Conservation (phyloP, 2,113 vertebrate genomes). For the Tympanuchus pallidicinctus region DNA sequence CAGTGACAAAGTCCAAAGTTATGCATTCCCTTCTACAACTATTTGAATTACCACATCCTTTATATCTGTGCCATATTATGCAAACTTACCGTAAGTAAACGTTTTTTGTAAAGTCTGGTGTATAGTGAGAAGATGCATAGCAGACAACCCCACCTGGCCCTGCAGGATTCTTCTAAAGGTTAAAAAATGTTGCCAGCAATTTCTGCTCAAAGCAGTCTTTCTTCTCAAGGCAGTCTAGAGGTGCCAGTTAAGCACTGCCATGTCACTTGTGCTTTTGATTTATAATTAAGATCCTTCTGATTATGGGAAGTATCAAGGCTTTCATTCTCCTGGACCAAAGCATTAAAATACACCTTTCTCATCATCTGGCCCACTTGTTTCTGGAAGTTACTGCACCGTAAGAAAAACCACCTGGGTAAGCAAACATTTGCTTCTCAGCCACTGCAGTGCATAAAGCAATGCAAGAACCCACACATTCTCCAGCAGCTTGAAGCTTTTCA, state of each 20-base stretch:
- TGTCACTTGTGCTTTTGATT: background rate
- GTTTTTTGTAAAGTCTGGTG: background rate
- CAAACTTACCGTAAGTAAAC: background rate
- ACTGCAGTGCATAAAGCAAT: background rate
- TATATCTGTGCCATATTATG: background rate
- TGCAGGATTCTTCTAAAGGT: background rate
- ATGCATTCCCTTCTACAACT: background rate
- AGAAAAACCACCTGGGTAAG: background rate
- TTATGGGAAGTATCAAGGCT: background rate
- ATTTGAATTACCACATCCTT: background rate
- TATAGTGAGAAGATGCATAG: background rate
- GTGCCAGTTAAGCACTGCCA: background rate
- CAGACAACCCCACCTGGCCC: background rate
- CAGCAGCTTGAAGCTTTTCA: background rate
- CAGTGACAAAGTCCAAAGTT: background rate
- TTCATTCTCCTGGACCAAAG: background rate
- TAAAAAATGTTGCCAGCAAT: background rate
- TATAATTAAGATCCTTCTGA: background rate
- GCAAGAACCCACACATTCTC: background rate
- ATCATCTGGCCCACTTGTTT: background rate
- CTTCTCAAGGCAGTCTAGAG: background rate
- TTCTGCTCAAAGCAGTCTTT: background rate
- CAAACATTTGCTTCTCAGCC: background rate
- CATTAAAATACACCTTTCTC: background rate
- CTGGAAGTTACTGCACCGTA: background rate